These are phyloP conservation scores for Hydroisotoma schaefferi DNA, from an alignment of 2,888 invertebrate genomes.

Conservation along the genomic window DNA sequence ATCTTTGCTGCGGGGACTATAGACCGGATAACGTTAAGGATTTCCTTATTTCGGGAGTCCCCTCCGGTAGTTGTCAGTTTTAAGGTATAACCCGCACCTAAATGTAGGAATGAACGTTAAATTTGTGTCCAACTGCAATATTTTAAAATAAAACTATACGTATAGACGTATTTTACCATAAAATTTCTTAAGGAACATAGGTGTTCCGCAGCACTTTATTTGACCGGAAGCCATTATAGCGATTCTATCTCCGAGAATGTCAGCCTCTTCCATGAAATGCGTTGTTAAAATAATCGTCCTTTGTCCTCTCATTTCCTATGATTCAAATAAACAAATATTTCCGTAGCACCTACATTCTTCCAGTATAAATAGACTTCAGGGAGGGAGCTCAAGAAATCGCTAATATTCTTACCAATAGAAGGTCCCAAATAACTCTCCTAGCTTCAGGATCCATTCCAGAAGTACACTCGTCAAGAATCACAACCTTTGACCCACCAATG, in stretches of 20 bases:
- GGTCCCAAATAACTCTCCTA: constrained; percentile 52
- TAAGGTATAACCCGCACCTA: constrained; percentile 72
- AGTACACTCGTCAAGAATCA: constrained; percentile 58
- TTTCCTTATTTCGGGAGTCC: constrained; percentile 34
- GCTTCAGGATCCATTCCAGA: constrained; percentile 57
- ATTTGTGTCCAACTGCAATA: neutral
- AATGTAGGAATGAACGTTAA: too few species aligned
- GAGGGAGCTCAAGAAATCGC: too few species aligned
- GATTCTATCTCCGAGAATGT: constrained; percentile 82
- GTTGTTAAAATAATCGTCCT: constrained; percentile 85
- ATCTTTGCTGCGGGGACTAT: neutral
- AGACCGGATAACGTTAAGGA: constrained; percentile 6
- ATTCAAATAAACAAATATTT: too few species aligned
- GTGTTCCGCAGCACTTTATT: constrained; percentile 73
- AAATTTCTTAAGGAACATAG: constrained; percentile 72
- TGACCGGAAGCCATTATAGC: constrained; percentile 75
- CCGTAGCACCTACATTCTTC: too few species aligned
- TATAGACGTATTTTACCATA: constrained; percentile 51
- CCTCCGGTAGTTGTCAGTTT: constrained; percentile 54
- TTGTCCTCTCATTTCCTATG: constrained; percentile 60
- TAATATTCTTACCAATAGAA: constrained; percentile 49
- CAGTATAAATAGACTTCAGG: too few species aligned
- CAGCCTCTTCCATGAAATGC: constrained; percentile 94
- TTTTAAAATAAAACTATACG: neutral
- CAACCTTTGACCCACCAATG: constrained; percentile 67